phyloP scores from a whole-genome alignment of 1,140 invertebrate genomes.

The Phthorimaea operculella region DNA sequence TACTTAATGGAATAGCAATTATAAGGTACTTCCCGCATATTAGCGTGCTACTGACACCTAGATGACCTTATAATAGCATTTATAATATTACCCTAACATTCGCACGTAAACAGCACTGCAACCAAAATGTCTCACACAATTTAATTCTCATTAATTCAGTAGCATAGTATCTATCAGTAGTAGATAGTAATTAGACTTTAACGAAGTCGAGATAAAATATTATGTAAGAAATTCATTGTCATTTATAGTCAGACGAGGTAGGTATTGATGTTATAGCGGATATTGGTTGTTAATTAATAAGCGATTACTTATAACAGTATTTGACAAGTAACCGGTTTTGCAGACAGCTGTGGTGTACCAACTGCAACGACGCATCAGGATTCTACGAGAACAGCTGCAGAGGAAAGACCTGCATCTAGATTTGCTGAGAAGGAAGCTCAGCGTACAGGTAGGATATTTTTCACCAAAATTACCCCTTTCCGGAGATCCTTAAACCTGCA shows the following conservation, averaged over 20 bases:
- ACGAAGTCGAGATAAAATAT: no score
- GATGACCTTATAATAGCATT: neutral
- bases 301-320: no score
- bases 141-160: neutral
- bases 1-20: neutral
- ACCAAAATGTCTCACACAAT: neutral
- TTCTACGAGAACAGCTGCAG: slow-evolving; percentile 88
- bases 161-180: neutral
- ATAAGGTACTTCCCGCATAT: neutral
- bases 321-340: slow-evolving; percentile 17
- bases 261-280: no score
- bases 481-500: no score
- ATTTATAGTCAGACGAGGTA: no score
- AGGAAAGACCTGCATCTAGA: slow-evolving; percentile 92
- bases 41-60: neutral
- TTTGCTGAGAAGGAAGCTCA: slow-evolving; percentile 85
- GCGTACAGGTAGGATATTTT: slow-evolving; percentile 67
- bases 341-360: slow-evolving; percentile 87
- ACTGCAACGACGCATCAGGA: slow-evolving; percentile 82
- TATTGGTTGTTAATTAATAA: no score
- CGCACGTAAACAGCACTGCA: neutral
- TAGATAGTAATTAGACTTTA: neutral
- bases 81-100: neutral
- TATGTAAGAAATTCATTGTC: no score
- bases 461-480: no score